These are phyloP conservation scores for Alsophila aescularia DNA, from an alignment of 2,888 invertebrate species.

Conservation along the genomic window DNA sequence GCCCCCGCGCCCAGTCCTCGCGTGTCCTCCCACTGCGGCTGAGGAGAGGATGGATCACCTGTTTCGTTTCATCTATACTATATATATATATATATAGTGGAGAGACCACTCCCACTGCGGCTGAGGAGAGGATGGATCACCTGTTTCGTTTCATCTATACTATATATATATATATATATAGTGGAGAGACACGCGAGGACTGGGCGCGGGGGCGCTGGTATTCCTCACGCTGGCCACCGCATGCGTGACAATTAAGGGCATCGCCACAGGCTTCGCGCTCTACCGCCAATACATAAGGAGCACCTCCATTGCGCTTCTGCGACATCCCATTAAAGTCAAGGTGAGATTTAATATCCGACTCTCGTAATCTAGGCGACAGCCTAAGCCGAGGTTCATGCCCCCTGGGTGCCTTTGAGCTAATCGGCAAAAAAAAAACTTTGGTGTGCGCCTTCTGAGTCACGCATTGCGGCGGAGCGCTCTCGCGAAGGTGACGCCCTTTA, in stretches of 20 bases:
- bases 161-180: no score
- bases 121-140: slow-evolving; percentile 69
- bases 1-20: slow-evolving; percentile 52
- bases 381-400: no score
- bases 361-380: no score
- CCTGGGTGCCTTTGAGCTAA: no score
- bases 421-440: no score
- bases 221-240: slow-evolving; percentile 87
- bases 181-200: slow-evolving; percentile 9
- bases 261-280: slow-evolving; percentile 89
- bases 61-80: no score
- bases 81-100: no score
- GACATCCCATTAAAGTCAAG: slow-evolving; percentile 80
- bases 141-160: no score
- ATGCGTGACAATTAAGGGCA: slow-evolving; percentile 88
- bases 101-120: slow-evolving; percentile 9
- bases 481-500: no score
- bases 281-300: slow-evolving; percentile 86
- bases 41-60: slow-evolving; percentile 70
- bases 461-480: no score
- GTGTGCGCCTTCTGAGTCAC: no score
- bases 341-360: no score
- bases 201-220: slow-evolving; percentile 59
- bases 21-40: slow-evolving; percentile 10
- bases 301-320: slow-evolving; percentile 85